Base-by-base conservation (phyloP, 2,888 invertebrate species). In the Andrena trimmerana region DNA sequence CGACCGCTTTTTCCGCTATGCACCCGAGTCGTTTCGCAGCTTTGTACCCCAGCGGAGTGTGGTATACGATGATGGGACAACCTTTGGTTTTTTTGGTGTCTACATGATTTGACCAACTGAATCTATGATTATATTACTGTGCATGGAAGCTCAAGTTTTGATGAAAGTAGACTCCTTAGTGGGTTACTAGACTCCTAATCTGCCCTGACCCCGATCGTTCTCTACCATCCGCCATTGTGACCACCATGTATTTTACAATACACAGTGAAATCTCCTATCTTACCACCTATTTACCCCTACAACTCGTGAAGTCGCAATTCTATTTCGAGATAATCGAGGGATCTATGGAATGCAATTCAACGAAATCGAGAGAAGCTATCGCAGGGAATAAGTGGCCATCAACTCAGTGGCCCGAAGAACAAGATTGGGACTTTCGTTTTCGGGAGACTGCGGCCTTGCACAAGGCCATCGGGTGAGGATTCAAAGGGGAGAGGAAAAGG, bases 1-100 rank as follows among this genome's bases (percentile, higher is more conserved):
- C 31, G 33, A 31, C 54, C 24, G 63, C n/a, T 57, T 42, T 82
- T 83, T 68, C 82, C 76, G 73, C 76, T 83, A 73, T 78, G 80
- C 87, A 78, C 2, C 10, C 33, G 13, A n/a, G 24, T 33, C 66
- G 10, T 68, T 63, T 59, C 29, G 24, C 52, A 48, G 27, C 2
- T 36, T 31, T 36, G 10, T 36, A 62, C 10, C 16, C 10, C 33
- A 16, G 20, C 20, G 20, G 10, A 24, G 20, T 20, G 24, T 24
- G 20, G 27, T 13, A 8, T 20, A 24, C 24, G 27, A 27, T 57
- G 10, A 57, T 27, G 57, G 24, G 24, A 27, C 3, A 24, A 27
- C 2, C 10, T 27, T 13, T 27, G 1, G 4, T 27, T 8, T 27
- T 54, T 4, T 42, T 42, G 42, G 42, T 42, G 16, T 42, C 16